Evolutionary conservation across 2,797 vertebrate genomes (phyloP), one percentile per base, ranked within the genome.

Genomic region (Loris lydekkerianus): DNA sequence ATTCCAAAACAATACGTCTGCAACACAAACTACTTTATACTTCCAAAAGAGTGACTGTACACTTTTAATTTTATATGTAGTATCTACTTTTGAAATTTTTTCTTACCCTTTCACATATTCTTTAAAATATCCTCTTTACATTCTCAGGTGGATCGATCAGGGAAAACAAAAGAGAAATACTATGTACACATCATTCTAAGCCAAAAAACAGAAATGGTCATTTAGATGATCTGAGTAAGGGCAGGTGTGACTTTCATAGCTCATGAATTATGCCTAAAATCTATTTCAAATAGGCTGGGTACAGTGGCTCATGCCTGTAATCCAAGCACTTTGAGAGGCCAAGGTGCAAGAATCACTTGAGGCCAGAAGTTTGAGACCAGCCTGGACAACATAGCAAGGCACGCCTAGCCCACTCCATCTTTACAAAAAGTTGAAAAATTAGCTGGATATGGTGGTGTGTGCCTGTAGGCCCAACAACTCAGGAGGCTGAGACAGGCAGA

Each of bases 71-170:
- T 34, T 34, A 34, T 46, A 46, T 46, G 49, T 49, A 49, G 49
- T 15, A 29, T 49, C 49, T 89, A 40, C 37, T 94, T 86, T 67
- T 58, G 10, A 94, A 88, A 78, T 27, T 82, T 4, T 61, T 89
- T 86, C 58, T 86, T 67, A 91, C 34, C 69, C 40, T 80, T 78
- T 75, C 46, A 82, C 46, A 90, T 86, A 61, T 27, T 81, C 63
- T 75, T 87, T 43, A 85, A 83, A 85, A 94, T 56, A 43, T 5
- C 78, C 46, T 89, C 17, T 90, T 85, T 82, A 56, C 27, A 46
- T 49, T 86, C 40, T 82, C 75, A 70, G 29, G 18, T 69, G 20
- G n/a, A 58, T 58, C 86, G 89, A 85, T 83, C 83, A 86, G 23
- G 43, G 37, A 34, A 83, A 88, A 61, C 37, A 46, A 91, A 11